A percentile compares a stretch with the other conserved stretches of the same genome.
phyloP scores from a whole-genome alignment of 1,140 invertebrate species.

The Goniozus legneri region DNA sequence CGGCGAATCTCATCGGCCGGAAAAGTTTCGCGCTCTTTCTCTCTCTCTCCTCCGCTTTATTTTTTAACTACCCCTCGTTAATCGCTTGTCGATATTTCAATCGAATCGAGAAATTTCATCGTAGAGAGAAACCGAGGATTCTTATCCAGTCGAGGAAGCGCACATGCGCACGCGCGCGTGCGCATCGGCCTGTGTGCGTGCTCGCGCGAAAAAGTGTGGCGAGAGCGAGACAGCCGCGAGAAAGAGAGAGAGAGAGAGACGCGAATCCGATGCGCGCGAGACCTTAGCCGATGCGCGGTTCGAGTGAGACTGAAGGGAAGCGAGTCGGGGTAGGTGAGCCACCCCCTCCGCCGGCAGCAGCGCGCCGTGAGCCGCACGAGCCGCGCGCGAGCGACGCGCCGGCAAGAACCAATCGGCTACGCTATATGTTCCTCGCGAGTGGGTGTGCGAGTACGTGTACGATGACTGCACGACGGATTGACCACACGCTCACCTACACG shows the following conservation, averaged over 20 bases:
- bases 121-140: too few species aligned
- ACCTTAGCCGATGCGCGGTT: constrained; percentile 48
- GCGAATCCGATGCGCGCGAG: constrained; percentile 11
- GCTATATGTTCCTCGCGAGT: constrained; percentile 30
- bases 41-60: too few species aligned
- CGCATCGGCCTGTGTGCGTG: too few species aligned
- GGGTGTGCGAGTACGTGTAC: constrained; percentile 25
- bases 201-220: too few species aligned
- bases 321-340: constrained; percentile 20
- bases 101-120: too few species aligned
- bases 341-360: constrained; percentile 1
- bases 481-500: constrained; percentile 36
- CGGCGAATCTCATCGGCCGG: too few species aligned
- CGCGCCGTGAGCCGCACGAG: constrained; percentile 35
- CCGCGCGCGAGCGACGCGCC: constrained; percentile 33
- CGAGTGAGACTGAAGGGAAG: constrained; percentile 47
- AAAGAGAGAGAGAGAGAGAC: background rate
- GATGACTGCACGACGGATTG: constrained; percentile 37
- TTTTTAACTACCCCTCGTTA: too few species aligned
- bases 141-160: too few species aligned
- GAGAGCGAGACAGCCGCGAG: background rate
- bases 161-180: too few species aligned
- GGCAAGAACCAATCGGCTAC: constrained; percentile 41
- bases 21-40: too few species aligned
- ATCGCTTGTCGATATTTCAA: too few species aligned